Conservation (phyloP, 2,888 invertebrate species). For the Drosophila anceps region DNA sequence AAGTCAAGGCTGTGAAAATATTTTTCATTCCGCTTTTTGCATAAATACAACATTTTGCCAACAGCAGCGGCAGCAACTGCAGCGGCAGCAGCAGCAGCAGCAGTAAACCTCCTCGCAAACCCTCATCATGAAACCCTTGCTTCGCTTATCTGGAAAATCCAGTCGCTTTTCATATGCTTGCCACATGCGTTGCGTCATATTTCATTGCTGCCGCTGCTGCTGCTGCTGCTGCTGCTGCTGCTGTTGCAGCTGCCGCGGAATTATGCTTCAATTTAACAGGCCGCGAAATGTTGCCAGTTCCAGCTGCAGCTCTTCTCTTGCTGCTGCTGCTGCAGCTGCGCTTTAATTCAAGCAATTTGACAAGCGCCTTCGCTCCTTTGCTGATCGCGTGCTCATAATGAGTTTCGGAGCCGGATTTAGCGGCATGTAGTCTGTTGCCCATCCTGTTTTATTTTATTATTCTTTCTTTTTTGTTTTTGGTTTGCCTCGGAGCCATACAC, state of each 20-base stretch:
- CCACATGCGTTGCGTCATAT: slow-evolving; percentile 72
- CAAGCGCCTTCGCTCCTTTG: slow-evolving; percentile 51
- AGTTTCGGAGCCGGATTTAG: slow-evolving; percentile 45
- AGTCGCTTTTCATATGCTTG: slow-evolving; percentile 71
- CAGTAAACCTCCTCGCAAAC: background rate
- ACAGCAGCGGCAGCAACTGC: slow-evolving; percentile 2
- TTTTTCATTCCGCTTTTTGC: slow-evolving; percentile 75
- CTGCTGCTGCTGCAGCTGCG: slow-evolving; percentile 34
- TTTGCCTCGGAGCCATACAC: slow-evolving; percentile 47
- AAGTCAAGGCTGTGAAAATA: slow-evolving; percentile 76
- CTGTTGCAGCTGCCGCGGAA: slow-evolving; percentile 51
- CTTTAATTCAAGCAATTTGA: slow-evolving; percentile 72
- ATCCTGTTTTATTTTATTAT: background rate
- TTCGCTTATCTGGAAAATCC: slow-evolving; percentile 50
- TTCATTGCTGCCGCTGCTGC: slow-evolving; percentile 57
- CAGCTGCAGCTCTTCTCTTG: background rate
- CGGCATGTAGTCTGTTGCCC: slow-evolving; percentile 8
- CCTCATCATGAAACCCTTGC: slow-evolving; percentile 9
- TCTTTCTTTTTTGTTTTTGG: background rate
- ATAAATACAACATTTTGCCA: slow-evolving; percentile 75
- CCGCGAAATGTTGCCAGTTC: slow-evolving; percentile 66
- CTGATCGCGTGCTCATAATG: slow-evolving; percentile 62
- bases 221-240: too few relatives aligned
- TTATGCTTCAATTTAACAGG: slow-evolving; percentile 76
- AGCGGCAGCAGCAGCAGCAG: background rate